phyloP scores from a whole-genome alignment of 2,888 invertebrate genomes.

The Nomada flava region DNA sequence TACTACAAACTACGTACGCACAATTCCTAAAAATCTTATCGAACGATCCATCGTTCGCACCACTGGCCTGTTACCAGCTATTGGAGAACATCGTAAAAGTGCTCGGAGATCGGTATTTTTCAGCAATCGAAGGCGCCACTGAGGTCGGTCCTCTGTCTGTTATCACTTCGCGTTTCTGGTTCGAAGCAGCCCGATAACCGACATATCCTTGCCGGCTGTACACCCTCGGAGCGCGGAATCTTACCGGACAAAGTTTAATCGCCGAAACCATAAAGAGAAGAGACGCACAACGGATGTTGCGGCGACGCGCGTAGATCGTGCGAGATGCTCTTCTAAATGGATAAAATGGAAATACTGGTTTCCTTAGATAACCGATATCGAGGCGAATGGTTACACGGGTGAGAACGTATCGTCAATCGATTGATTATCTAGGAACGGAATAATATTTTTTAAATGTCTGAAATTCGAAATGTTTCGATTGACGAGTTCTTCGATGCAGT shows the following conservation, averaged over 20 bases:
- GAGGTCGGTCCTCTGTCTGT: constrained; percentile 60
- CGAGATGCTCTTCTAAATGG: not conserved
- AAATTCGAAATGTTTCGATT: not conserved
- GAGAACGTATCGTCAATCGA: not conserved
- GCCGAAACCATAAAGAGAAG: constrained; percentile 59
- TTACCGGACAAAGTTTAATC: constrained; percentile 74
- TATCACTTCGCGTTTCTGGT: constrained; percentile 68
- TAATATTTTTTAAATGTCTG: not conserved
- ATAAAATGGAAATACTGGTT: not conserved
- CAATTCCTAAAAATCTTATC: constrained; percentile 43
- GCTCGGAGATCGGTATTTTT: constrained; percentile 47
- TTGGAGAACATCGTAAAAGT: constrained; percentile 22
- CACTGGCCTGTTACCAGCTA: constrained; percentile 19
- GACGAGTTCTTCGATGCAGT: too few species aligned
- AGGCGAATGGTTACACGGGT: not conserved
- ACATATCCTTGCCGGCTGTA: constrained; percentile 63
- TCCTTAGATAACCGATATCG: not conserved
- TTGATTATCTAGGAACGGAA: not conserved
- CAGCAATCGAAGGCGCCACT: constrained; percentile 55
- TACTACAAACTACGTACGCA: not conserved
- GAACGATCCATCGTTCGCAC: constrained; percentile 21
- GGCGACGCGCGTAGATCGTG: constrained; percentile 18
- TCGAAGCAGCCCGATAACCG: constrained; percentile 71
- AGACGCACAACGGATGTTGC: constrained; percentile 20
- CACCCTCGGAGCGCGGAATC: constrained; percentile 67